Evolutionary conservation across 92 coral and sea anemone genomes (phyloP).

Genomic region (Diadumene lineata): DNA sequence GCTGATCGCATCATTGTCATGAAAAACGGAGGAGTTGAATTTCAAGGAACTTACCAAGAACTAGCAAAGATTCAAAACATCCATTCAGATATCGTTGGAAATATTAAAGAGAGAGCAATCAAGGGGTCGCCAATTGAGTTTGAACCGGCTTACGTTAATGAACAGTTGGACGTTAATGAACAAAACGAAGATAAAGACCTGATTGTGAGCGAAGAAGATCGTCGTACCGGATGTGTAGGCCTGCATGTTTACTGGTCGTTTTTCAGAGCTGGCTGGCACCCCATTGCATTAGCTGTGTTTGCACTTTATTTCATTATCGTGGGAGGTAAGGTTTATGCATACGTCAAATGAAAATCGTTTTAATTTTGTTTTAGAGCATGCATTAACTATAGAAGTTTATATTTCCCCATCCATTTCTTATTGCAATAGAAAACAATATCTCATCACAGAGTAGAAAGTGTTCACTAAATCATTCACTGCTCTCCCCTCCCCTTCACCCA

Average conservation of each 20-base stretch:
- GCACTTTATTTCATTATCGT: neutral
- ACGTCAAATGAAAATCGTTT: too few species aligned
- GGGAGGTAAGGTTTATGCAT: too few species aligned
- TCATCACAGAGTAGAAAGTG: too few species aligned
- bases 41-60: slow-evolving; percentile 20
- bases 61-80: neutral
- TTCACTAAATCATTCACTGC: too few species aligned
- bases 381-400: too few species aligned
- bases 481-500: too few species aligned
- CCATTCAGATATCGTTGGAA: neutral
- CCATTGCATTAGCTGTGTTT: neutral
- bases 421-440: too few species aligned
- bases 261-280: slow-evolving; percentile 13
- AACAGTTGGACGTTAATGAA: too few species aligned
- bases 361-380: too few species aligned
- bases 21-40: slow-evolving; percentile 7
- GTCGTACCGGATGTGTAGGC: neutral
- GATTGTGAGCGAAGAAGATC: slow-evolving; percentile 6
- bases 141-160: too few species aligned
- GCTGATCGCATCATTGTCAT: slow-evolving; percentile 7
- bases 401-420: too few species aligned
- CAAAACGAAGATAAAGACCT: neutral
- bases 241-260: slow-evolving; percentile 29
- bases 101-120: neutral
- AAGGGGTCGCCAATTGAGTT: neutral